These are phyloP conservation scores for Calycopis cecrops DNA, from an alignment of 1,140 invertebrate genomes.

Conservation along the genomic window DNA sequence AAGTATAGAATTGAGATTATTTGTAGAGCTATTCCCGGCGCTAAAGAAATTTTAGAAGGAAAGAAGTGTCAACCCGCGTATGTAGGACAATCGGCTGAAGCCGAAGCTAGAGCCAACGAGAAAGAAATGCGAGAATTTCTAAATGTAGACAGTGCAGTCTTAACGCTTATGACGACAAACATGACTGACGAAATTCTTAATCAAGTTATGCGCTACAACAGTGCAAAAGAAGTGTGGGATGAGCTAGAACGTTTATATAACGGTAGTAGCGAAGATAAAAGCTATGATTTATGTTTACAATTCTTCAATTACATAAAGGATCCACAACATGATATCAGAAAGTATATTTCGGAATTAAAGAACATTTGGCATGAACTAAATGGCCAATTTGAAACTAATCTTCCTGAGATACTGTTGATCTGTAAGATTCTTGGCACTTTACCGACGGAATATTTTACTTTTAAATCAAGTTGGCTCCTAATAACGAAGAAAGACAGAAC, in stretches of 20 bases:
- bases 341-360: slow-evolving; percentile 13
- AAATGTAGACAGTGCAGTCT: slow-evolving; percentile 2
- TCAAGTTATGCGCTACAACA: slow-evolving; percentile 14
- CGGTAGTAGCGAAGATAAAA: neutral
- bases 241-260: slow-evolving; percentile 14
- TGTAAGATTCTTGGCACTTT: slow-evolving; percentile 18
- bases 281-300: slow-evolving; percentile 8
- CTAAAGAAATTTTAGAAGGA: too few species aligned
- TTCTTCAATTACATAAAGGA: too few species aligned
- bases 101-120: too few species aligned
- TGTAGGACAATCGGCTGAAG: too few species aligned
- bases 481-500: slow-evolving; percentile 18
- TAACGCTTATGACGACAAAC: slow-evolving; percentile 10
- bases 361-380: slow-evolving; percentile 14
- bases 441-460: slow-evolving; percentile 14
- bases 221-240: slow-evolving; percentile 10
- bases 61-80: too few species aligned
- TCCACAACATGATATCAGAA: slow-evolving; percentile 11
- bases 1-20: too few species aligned
- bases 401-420: slow-evolving; percentile 14
- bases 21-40: too few species aligned
- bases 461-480: slow-evolving; percentile 16
- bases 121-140: too few species aligned
- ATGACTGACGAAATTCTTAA: too few species aligned
- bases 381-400: slow-evolving; percentile 1